phyloP scores from a whole-genome alignment of 2,113 vertebrate species.

The Ophiodon elongatus region DNA sequence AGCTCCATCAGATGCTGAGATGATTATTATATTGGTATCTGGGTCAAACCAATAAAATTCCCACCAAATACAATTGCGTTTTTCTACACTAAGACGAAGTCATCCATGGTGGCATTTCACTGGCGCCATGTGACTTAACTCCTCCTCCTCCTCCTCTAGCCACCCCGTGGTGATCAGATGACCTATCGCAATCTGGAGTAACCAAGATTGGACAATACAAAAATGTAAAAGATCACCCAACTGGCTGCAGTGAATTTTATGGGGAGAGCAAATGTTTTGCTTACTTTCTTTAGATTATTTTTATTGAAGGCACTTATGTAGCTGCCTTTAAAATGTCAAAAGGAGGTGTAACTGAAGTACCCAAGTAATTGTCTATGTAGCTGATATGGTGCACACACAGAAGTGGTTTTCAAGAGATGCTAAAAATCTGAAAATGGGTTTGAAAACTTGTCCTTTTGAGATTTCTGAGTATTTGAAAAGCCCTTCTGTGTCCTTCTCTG shows the following conservation, averaged over 20 bases:
- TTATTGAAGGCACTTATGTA: not conserved
- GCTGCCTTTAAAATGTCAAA: conserved; percentile 18
- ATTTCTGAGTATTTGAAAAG: not conserved
- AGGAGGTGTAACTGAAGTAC: not conserved
- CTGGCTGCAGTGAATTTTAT: not conserved
- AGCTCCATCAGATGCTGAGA: too few species aligned
- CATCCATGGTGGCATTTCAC: too few species aligned
- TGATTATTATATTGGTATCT: too few species aligned
- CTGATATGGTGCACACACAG: not conserved
- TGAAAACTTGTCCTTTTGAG: conserved; percentile 4
- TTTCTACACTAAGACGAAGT: too few species aligned
- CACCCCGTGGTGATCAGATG: too few species aligned
- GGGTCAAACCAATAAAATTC: too few species aligned
- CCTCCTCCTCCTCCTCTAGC: too few species aligned
- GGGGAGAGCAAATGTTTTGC: conserved; percentile 6
- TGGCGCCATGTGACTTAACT: too few species aligned
- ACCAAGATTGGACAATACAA: not conserved
- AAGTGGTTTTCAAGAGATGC: conserved; percentile 21
- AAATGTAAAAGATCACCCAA: too few species aligned
- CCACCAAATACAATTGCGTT: too few species aligned
- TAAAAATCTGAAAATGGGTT: not conserved
- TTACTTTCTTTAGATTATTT: conserved; percentile 6
- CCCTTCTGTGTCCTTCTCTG: not conserved
- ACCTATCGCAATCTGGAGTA: too few species aligned
- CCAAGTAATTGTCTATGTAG: not conserved